A percentile compares a stretch with the other conserved stretches of the same genome.
Evolutionary conservation across 2,113 vertebrate species (phyloP).

Genomic region (Sebastes schlegelii): DNA sequence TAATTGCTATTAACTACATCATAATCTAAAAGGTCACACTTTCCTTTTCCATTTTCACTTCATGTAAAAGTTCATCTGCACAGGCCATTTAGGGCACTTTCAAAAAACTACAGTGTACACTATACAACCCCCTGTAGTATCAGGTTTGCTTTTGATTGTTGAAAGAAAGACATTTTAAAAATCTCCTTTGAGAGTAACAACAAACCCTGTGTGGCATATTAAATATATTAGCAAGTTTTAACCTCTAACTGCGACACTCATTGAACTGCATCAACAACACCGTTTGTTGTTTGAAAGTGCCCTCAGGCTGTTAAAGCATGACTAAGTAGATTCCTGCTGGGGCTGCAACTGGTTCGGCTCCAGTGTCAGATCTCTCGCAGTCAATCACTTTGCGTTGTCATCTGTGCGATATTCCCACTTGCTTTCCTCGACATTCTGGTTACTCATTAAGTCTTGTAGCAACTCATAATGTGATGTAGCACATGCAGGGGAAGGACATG

Average conservation of each 20-base stretch:
- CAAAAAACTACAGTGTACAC: conserved; percentile 21
- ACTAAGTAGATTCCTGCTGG: conserved; percentile 60
- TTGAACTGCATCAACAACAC: conserved; percentile 40
- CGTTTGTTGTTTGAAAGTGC: conserved; percentile 70
- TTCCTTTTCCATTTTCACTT: conserved; percentile 30
- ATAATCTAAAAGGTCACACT: conserved; percentile 33
- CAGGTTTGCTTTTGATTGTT: conserved; percentile 14
- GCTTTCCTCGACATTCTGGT: conserved; percentile 28
- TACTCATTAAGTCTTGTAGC: conserved; percentile 34
- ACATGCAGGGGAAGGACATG: not conserved
- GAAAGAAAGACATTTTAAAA: conserved; percentile 38
- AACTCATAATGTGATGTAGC: conserved; percentile 48
- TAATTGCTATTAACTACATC: conserved; percentile 27
- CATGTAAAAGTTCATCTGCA: not conserved
- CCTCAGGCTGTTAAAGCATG: conserved; percentile 61
- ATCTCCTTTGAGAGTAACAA: conserved; percentile 16
- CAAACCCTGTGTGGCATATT: conserved; percentile 43
- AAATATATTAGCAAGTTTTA: conserved; percentile 50
- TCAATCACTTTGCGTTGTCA: conserved; percentile 47
- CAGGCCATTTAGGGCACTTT: conserved; percentile 54
- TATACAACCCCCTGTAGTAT: not conserved
- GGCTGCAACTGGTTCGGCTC: conserved; percentile 36
- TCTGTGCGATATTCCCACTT: conserved; percentile 41
- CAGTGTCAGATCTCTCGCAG: conserved; percentile 47
- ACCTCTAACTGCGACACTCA: conserved; percentile 43